A percentile compares a stretch with the other conserved stretches of the same genome.
Evolutionary conservation across 2,888 invertebrate species (phyloP).

Genomic region (Sinohyriopsis cumingii): DNA sequence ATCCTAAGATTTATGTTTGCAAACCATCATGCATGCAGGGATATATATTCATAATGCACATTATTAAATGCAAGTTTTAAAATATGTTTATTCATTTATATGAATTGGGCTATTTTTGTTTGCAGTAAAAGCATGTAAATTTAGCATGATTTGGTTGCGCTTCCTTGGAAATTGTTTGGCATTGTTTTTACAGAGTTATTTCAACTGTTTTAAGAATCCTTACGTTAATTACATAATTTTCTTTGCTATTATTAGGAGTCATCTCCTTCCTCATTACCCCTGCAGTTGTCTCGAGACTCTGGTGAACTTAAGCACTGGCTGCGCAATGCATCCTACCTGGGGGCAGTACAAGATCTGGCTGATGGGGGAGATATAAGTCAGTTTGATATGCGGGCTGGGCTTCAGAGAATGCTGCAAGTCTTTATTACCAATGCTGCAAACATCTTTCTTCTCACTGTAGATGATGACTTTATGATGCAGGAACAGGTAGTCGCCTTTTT

Average conservation of each 20-base stretch:
- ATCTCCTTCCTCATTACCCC: slow-evolving; percentile 43
- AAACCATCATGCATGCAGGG: no score
- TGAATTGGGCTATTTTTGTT: no score
- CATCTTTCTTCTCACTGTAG: slow-evolving; percentile 80
- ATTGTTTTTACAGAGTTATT: no score
- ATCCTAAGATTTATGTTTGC: no score
- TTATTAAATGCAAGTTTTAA: no score
- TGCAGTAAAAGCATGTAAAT: no score
- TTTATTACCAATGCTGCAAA: slow-evolving; percentile 97
- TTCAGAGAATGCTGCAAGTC: slow-evolving; percentile 82
- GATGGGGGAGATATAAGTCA: slow-evolving; percentile 52
- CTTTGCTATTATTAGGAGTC: slow-evolving; percentile 45
- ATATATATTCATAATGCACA: no score
- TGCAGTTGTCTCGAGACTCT: slow-evolving; percentile 35
- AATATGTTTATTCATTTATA: no score
- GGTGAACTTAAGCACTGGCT: slow-evolving; percentile 44
- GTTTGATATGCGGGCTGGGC: slow-evolving; percentile 68
- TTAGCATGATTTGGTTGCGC: no score
- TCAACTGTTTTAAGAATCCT: no score
- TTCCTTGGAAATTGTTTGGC: no score
- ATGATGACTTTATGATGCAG: slow-evolving; percentile 43
- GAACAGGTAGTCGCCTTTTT: slow-evolving; percentile 50
- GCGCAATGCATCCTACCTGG: slow-evolving; percentile 63
- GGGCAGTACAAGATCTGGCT: slow-evolving; percentile 62
- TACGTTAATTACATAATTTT: no score